Evolutionary conservation across 2,113 vertebrate species (phyloP).

Genomic region (Ameiurus melas): DNA sequence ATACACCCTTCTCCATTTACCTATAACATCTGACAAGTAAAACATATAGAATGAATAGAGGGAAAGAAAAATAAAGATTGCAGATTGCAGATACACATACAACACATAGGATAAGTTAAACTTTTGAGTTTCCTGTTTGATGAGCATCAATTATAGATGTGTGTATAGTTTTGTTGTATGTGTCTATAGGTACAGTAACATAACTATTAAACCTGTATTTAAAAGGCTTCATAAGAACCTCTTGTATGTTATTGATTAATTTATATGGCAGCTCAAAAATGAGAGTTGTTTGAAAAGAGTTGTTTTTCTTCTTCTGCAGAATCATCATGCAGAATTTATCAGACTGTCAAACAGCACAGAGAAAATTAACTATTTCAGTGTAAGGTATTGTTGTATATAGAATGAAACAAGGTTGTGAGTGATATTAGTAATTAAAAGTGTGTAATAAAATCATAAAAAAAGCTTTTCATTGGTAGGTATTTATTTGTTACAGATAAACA

Average conservation of each 20-base stretch:
- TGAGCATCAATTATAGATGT: background rate
- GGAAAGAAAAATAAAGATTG: background rate
- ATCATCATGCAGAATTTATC: background rate
- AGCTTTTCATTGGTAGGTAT: background rate
- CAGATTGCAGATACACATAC: background rate
- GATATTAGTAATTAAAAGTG: background rate
- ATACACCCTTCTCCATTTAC: background rate
- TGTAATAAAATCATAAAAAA: background rate
- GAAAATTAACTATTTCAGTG: background rate
- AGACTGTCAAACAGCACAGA: background rate
- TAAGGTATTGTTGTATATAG: background rate
- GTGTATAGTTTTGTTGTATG: background rate
- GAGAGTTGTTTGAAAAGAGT: background rate
- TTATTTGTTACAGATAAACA: background rate
- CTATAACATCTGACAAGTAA: background rate
- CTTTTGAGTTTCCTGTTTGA: background rate
- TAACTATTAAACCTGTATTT: background rate
- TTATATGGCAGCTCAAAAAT: background rate
- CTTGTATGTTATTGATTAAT: background rate
- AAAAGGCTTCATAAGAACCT: background rate
- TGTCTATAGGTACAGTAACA: background rate
- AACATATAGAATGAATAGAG: background rate
- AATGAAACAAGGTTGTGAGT: background rate
- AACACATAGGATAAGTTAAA: background rate
- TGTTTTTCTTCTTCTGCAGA: background rate